Base-by-base conservation (phyloP, 2,797 vertebrate genomes). In the Vireo griseus region DNA sequence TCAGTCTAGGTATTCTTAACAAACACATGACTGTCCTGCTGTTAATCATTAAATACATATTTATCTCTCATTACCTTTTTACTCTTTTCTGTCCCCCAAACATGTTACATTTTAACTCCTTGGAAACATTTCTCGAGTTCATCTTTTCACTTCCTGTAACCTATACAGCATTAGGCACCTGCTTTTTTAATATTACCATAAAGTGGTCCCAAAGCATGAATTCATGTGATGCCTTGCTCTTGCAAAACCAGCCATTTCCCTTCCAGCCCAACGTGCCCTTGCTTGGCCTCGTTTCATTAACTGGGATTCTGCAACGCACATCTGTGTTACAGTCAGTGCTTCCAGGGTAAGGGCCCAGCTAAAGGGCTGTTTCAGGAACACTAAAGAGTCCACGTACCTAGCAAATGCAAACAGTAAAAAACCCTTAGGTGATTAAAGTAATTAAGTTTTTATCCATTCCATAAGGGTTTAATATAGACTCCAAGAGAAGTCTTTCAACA, bases 21-120 rank as follows among this genome's bases (percentile, higher is more conserved):
- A 68, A 61, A 72, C 25, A 48, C 12, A 24, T 4, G 47, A 48
- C 86, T 33, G 17, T 83, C 73, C 65, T 40, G 19, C 66, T 57
- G 93, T 93, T 95, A 96, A 94, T 94, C 74, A 94, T 95, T 94
- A 95, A 75, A 78, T 37, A 72, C n/a, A 28, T 25, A 39, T 76
- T 74, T 89, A 47, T 59, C 59, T 86, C 83, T 73, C 35, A 5
- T 33, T n/a, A 24, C 48, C 11, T 80, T 80, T 89, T 75, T 33
- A 62, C n/a, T 88, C 42, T 57, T 6, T 52, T 67, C 63, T 50
- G 42, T 48, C 26, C 6, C 51, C 31, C 40, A 57, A 51, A 33
- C 8, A 37, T 0, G 28, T 86, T 89, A 86, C 44, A 78, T 58
- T 86, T 96, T 82, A 95, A 91, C 65, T 47, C 62, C 45, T 69